These are phyloP conservation scores for Moxostoma hubbsi DNA, from an alignment of 2,797 vertebrate genomes.

Conservation along the genomic window DNA sequence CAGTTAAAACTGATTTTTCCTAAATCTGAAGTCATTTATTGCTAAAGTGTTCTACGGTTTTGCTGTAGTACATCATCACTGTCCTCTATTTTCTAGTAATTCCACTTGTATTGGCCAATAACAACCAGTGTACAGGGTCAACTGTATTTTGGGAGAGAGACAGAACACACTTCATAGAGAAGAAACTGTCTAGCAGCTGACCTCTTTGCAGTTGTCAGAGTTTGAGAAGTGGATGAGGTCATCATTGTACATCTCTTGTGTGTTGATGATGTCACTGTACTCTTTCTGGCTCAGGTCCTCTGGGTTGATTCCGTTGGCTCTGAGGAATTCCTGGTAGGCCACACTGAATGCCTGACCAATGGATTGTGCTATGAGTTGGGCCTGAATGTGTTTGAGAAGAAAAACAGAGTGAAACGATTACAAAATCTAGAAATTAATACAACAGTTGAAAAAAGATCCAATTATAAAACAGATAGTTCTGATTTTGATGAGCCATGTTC, in stretches of 20 bases:
- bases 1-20: background rate
- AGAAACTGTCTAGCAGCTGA: constrained; percentile 60
- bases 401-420: constrained; percentile 35
- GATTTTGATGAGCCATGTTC: too few species aligned
- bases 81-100: background rate
- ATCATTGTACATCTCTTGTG: constrained; percentile 99
- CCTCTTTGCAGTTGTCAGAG: constrained; percentile 99
- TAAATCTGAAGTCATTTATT: background rate
- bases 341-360: constrained; percentile 99
- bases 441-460: too few species aligned
- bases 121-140: background rate
- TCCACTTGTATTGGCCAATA: constrained; percentile 10
- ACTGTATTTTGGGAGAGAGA: background rate
- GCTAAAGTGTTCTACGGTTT: background rate
- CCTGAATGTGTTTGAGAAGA: constrained; percentile 73
- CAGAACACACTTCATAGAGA: background rate
- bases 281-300: constrained; percentile 99
- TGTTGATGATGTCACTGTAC: constrained; percentile 99
- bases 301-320: constrained; percentile 98
- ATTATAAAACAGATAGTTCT: too few species aligned
- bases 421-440: background rate
- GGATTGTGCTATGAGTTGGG: constrained; percentile 98
- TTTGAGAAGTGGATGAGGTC: constrained; percentile 99
- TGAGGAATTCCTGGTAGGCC: constrained; percentile 97
- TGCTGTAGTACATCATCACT: background rate